phyloP scores from a whole-genome alignment of 1,140 invertebrate genomes.

The Samia ricini region DNA sequence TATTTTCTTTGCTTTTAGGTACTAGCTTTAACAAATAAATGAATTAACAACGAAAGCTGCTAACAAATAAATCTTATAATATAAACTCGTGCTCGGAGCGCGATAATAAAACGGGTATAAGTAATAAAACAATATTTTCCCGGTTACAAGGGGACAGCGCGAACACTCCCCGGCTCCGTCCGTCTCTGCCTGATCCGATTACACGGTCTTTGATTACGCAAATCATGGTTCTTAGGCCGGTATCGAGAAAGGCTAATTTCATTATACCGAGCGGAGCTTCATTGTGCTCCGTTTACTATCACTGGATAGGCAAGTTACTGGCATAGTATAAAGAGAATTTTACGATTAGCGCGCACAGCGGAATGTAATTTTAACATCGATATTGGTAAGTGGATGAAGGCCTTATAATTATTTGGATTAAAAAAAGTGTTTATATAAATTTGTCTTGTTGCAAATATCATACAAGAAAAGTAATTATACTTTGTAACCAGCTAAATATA shows the following conservation, averaged over 20 bases:
- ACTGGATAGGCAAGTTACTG: background rate
- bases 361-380: no score
- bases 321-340: no score
- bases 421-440: no score
- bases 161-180: background rate
- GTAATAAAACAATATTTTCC: background rate
- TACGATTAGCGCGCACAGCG: no score
- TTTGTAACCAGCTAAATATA: no score
- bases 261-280: slow-evolving; percentile 26
- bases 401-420: no score
- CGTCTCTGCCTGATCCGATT: slow-evolving; percentile 40
- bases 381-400: no score
- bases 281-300: slow-evolving; percentile 21
- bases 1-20: no score
- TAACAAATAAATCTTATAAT: background rate
- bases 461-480: no score
- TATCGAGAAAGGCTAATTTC: slow-evolving; percentile 40
- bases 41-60: background rate
- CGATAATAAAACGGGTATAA: background rate
- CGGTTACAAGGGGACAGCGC: background rate
- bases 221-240: slow-evolving; percentile 47
- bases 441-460: no score
- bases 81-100: background rate
- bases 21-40: background rate
- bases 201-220: slow-evolving; percentile 57